A percentile compares a stretch with the other conserved stretches of the same genome.
These are phyloP conservation scores for Solea solea DNA, from an alignment of 2,113 vertebrate species.

Conservation along the genomic window DNA sequence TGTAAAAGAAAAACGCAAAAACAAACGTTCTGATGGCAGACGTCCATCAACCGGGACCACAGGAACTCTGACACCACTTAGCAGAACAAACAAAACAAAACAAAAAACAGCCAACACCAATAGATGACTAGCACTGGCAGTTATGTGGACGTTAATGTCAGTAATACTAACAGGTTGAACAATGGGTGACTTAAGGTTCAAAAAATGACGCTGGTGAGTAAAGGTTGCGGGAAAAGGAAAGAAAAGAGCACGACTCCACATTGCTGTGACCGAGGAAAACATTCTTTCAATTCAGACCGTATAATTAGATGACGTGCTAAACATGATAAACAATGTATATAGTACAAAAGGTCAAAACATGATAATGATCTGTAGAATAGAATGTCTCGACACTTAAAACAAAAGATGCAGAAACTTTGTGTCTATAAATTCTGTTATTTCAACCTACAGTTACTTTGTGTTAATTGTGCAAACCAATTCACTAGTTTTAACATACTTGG, in stretches of 20 bases:
- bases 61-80: conserved; percentile 58
- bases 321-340: background rate
- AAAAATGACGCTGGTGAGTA: conserved; percentile 29
- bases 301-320: conserved; percentile 10
- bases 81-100: conserved; percentile 36
- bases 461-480: background rate
- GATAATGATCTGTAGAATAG: conserved; percentile 12
- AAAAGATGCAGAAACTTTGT: background rate
- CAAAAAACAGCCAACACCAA: conserved; percentile 35
- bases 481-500: background rate
- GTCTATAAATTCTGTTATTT: background rate
- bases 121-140: conserved; percentile 43
- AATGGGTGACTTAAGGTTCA: conserved; percentile 61
- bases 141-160: conserved; percentile 41
- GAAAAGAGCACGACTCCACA: conserved; percentile 16
- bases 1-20: conserved; percentile 41
- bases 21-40: conserved; percentile 36
- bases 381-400: background rate
- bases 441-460: no score
- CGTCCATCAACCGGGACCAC: conserved; percentile 37
- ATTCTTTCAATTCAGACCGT: background rate
- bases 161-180: conserved; percentile 55
- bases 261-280: conserved; percentile 38
- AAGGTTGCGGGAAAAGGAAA: conserved; percentile 60
- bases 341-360: conserved; percentile 48